Evolutionary conservation across 1,140 invertebrate genomes (phyloP), one percentile per base, ranked within the genome.

Genomic region (Psix sp.): DNA sequence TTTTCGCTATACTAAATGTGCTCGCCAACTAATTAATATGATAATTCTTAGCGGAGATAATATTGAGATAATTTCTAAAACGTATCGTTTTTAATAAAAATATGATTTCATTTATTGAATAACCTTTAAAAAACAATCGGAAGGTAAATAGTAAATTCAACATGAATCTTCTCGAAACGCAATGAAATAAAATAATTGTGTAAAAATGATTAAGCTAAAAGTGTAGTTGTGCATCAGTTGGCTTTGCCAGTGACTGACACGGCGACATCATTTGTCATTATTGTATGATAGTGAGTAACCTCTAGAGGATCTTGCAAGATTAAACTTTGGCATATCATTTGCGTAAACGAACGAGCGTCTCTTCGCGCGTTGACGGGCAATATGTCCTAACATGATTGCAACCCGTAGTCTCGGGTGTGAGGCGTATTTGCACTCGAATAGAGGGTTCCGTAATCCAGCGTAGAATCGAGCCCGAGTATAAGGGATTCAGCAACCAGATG

Each of bases 291-390:
- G 74, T 52, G 75, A 71, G 77, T 83, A 85, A 84, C 83, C 82
- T 82, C 80, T 68, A 63, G 82, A 83, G 83, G 76, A 84, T 84
- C 79, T 80, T 52, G 43, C 62, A 77, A 83, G 84, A 86, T 85
- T 85, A 84, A 77, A 74, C 60, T 82, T 85, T 85, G 84, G 84
- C 84, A 86, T 86, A 86, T 86, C 77, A 87, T 87, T 85, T 87
- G 81, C 71, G 81, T 77, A 81, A 85, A 87, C 77, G 84, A 86
- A 87, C 80, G 85, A 86, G 80, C 80, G 63, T 72, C 68, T 82
- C 70, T 67, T 74, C 40, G 51, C 77, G 79, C 78, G 84, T 83
- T 86, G 85, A 87, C 84, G 81, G 82, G 84, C 81, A 82, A 87
- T 87, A 85, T 84, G 83, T 86, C 83, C 80, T 80, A 78, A 83